Percentiles rank a stretch among this genome's conserved stretches.
These are phyloP conservation scores for Pimephales promelas DNA, from an alignment of 2,113 vertebrate genomes.

Conservation along the genomic window DNA sequence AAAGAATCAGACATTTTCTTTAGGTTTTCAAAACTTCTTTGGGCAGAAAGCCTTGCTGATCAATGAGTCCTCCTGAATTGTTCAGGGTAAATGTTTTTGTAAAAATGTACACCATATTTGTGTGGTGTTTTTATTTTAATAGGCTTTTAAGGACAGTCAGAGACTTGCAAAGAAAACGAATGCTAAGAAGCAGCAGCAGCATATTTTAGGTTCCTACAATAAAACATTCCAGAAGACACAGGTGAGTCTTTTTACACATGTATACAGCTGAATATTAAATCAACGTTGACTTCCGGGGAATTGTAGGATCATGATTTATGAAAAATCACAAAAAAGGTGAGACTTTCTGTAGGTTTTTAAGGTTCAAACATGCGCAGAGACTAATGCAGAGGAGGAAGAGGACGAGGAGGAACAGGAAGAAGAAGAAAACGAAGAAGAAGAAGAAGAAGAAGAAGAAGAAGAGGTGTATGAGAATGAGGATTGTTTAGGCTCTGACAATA, in stretches of 20 bases:
- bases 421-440: not conserved
- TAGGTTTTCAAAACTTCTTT: not conserved
- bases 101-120: not conserved
- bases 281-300: not conserved
- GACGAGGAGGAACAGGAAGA: not conserved
- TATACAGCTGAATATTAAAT: no score
- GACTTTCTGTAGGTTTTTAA: not conserved
- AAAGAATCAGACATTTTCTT: slow-evolving; percentile 17
- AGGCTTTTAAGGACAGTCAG: not conserved
- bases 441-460: not conserved
- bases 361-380: not conserved
- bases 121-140: not conserved
- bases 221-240: not conserved
- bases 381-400: not conserved
- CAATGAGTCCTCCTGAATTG: not conserved
- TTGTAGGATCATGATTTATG: not conserved
- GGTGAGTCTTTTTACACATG: not conserved
- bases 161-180: not conserved
- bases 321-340: not conserved
- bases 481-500: not conserved
- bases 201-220: not conserved
- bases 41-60: slow-evolving; percentile 8
- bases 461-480: not conserved
- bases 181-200: not conserved
- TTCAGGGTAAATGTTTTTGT: not conserved